Conservation (phyloP, 2,888 invertebrate species). For the Amblyjoppa fuscipennis region DNA sequence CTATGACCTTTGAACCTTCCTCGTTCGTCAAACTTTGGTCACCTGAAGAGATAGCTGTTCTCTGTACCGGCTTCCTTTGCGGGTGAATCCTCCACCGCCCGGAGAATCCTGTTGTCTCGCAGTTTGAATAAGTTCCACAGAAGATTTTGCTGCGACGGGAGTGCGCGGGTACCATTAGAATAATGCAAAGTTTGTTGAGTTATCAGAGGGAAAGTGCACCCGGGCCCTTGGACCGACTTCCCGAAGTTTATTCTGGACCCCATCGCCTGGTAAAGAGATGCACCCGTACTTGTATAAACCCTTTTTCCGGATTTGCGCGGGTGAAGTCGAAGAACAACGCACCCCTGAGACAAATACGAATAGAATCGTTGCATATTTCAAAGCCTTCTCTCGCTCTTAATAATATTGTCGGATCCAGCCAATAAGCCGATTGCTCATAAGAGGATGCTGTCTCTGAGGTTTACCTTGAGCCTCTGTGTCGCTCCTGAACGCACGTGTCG, state of each 20-base stretch:
- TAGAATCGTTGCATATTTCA: constrained; percentile 19
- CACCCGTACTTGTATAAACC: constrained; percentile 40
- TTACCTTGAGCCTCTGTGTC: neutral
- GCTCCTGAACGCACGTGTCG: neutral
- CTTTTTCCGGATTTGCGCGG: constrained; percentile 41
- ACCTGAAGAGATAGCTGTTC: constrained; percentile 4
- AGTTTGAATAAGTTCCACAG: constrained; percentile 15
- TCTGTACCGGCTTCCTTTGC: constrained; percentile 1
- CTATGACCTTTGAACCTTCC: constrained; percentile 44
- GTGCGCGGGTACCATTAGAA: constrained; percentile 28
- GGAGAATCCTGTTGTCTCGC: constrained; percentile 5
- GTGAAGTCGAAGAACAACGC: constrained; percentile 10
- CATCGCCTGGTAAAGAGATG: constrained; percentile 19
- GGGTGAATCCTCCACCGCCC: neutral
- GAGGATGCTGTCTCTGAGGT: neutral
- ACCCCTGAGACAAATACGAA: constrained; percentile 23
- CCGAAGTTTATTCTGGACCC: constrained; percentile 38
- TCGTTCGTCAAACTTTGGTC: constrained; percentile 60
- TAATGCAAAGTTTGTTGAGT: constrained; percentile 55
- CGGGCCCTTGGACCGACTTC: constrained; percentile 21
- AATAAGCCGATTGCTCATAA: neutral
- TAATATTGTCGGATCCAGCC: neutral
- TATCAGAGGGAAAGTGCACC: constrained; percentile 32
- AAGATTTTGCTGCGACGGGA: neutral
- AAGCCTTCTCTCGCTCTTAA: neutral